Evolutionary conservation across 64 coral and sea anemone species (phyloP).

Genomic region (Hydrozoanthus tunicans): DNA sequence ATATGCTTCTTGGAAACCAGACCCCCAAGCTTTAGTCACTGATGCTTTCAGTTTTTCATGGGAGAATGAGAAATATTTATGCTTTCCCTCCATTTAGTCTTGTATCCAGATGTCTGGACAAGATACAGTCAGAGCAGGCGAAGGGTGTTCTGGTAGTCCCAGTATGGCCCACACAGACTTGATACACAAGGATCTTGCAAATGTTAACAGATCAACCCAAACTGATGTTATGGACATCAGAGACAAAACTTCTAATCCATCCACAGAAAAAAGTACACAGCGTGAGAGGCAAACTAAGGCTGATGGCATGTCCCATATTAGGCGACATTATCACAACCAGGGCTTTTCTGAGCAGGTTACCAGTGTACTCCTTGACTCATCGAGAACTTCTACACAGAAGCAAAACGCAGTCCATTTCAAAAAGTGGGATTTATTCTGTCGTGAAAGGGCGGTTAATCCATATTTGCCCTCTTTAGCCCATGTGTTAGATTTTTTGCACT

Average conservation of each 20-base stretch:
- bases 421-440: constrained; percentile 62
- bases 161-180: constrained; percentile 62
- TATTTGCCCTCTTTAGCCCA: constrained; percentile 60
- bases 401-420: constrained; percentile 56
- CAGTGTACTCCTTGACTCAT: constrained; percentile 67
- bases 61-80: constrained; percentile 55
- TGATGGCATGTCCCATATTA: constrained; percentile 68
- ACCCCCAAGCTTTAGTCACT: constrained; percentile 43
- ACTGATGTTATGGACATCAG: constrained; percentile 47
- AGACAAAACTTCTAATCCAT: constrained; percentile 45
- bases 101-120: constrained; percentile 68
- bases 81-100: constrained; percentile 69
- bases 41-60: constrained; percentile 57
- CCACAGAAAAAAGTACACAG: constrained; percentile 51
- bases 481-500: constrained; percentile 59
- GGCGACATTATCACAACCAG: constrained; percentile 33
- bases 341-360: constrained; percentile 61
- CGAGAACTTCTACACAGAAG: constrained; percentile 56
- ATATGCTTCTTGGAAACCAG: constrained; percentile 64
- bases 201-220: constrained; percentile 61
- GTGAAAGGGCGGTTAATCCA: constrained; percentile 63
- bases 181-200: constrained; percentile 59
- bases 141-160: constrained; percentile 65
- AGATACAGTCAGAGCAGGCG: constrained; percentile 52
- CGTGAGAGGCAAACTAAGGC: constrained; percentile 57